Evolutionary conservation across 2,113 vertebrate species (phyloP), one percentile per base, ranked within the genome.

Genomic region (Chamaetylas fuelleborni): DNA sequence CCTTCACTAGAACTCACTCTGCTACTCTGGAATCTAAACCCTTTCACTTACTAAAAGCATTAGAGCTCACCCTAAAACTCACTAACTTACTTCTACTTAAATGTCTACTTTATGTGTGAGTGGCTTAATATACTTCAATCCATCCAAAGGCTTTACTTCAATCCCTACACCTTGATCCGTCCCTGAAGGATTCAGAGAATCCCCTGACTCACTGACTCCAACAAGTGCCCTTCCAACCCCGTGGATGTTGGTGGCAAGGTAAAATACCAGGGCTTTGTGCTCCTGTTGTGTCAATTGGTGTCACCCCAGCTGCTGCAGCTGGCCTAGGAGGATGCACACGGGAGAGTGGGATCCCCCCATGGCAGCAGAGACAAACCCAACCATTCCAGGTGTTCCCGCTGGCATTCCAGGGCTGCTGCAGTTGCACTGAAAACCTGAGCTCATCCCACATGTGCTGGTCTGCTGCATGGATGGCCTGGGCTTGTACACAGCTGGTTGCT

Each of bases 251-350:
- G 67, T 65, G 48, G 33, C 6, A 29, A 58, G 64, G 60, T 45
- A 48, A 70, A 90, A 48, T 3, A 56, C 18, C 45, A 3, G 4
- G n/a, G 9, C 11, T 78, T 31, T 66, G 38, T 3, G 1, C 5
- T 82, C 16, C 64, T 26, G 16, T 1, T 5, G 17, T 16, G 7
- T 11, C 8, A 0, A 7, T 5, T 31, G 6, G 40, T 17, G 67
- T 6, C 36, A 48, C 15, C 19, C n/a, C 81, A 54, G 78, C 23
- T 54, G 78, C 57, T 1, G 0, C 12, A 8, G 43, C 14, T 0
- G 0, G 26, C 28, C 31, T 2, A 23, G 29, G 17, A 74, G 43
- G 86, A n/a, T 18, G 76, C 2, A 4, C 12, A 3, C 0, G 0
- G 14, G 15, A 24, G 8, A 76, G 56, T 0, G 1, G 38, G 36